Percentiles rank a stretch among this genome's conserved stretches.
Evolutionary conservation across 2,888 invertebrate species (phyloP).

Genomic region (Lepidonotus clava): DNA sequence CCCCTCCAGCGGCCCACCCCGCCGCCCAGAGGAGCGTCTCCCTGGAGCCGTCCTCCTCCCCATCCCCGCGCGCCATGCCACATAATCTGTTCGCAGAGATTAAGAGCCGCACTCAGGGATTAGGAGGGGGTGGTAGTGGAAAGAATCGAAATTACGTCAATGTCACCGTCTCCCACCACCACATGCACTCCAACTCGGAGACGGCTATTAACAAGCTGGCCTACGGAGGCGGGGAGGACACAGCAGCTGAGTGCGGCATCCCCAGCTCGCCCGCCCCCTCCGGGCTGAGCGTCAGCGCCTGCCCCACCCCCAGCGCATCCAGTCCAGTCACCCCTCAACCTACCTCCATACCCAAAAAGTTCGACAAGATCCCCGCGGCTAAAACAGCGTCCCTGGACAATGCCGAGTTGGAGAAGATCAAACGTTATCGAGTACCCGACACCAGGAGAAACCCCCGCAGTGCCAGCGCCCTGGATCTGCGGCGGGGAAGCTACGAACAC

Average conservation of each 20-base stretch:
- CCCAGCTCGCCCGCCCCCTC: not conserved
- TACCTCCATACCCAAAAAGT: not conserved
- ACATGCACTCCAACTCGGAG: constrained; percentile 45
- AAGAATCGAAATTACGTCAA: not conserved
- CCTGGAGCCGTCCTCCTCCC: not conserved
- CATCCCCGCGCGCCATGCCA: not conserved
- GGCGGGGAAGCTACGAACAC: not conserved
- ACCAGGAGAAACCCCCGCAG: not conserved
- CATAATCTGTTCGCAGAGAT: constrained; percentile 30
- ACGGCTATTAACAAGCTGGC: constrained; percentile 37
- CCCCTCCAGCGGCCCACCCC: constrained; percentile 33
- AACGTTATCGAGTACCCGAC: constrained; percentile 29
- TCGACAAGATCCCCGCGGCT: not conserved
- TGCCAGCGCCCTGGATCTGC: not conserved
- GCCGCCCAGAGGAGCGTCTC: not conserved
- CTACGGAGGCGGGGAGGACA: not conserved
- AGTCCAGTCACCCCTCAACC: not conserved
- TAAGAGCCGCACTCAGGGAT: not conserved
- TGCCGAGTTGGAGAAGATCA: constrained; percentile 24
- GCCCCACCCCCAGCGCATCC: not conserved
- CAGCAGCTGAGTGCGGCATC: too few species aligned
- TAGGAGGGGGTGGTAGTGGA: too few species aligned
- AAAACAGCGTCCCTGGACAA: constrained; percentile 34
- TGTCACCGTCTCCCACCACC: constrained; percentile 27
- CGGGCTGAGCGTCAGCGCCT: not conserved